Evolutionary conservation across 1,140 invertebrate genomes (phyloP).

Genomic region (Arion vulgaris): DNA sequence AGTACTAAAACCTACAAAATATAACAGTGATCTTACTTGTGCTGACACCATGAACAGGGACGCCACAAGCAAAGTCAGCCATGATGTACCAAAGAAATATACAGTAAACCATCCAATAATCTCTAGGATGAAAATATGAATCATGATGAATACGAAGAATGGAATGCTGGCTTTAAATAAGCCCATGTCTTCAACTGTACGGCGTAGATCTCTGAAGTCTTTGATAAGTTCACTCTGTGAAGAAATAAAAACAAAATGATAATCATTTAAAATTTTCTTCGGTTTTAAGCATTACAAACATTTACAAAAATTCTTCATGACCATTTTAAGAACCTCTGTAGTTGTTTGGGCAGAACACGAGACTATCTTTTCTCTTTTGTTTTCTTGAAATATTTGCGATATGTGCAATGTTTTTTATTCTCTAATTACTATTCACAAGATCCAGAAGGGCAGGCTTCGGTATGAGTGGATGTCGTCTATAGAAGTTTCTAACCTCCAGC

Average conservation of each 20-base stretch:
- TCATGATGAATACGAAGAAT: constrained; percentile 61
- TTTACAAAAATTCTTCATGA: too few species aligned
- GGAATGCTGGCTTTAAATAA: constrained; percentile 63
- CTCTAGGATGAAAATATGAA: constrained; percentile 67
- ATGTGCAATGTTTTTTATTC: too few species aligned
- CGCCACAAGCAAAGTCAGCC: constrained; percentile 53
- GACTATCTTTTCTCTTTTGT: too few species aligned
- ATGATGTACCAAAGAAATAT: constrained; percentile 51
- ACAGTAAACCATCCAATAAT: constrained; percentile 55
- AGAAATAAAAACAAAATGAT: background rate
- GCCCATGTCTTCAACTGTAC: constrained; percentile 61
- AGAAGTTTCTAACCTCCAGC: too few species aligned
- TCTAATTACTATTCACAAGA: too few species aligned
- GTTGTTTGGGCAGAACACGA: too few species aligned
- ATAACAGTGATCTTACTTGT: constrained; percentile 49
- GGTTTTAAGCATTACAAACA: too few species aligned
- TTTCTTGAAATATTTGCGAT: too few species aligned
- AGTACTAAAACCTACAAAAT: too few species aligned
- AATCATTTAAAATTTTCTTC: background rate
- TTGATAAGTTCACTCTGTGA: constrained; percentile 58
- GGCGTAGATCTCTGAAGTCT: constrained; percentile 64
- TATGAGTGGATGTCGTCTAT: too few species aligned
- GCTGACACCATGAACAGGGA: constrained; percentile 54
- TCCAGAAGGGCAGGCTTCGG: too few species aligned
- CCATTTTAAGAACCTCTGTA: too few species aligned